Conservation (phyloP, 1,140 invertebrate species). For the Scaptodrosophila lebanonensis region DNA sequence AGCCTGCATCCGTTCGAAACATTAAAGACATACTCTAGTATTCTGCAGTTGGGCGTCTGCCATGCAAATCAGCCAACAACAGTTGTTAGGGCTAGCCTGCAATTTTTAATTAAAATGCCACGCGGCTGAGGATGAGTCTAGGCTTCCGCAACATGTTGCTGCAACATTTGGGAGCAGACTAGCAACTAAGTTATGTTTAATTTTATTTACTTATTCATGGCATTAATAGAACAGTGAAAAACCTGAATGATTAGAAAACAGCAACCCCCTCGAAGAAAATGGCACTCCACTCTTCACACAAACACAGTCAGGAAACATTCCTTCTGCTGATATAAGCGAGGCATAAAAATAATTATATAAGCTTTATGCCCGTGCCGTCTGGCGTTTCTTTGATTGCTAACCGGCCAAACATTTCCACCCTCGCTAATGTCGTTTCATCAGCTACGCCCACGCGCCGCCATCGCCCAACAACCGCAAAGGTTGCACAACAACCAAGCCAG, state of each 20-base stretch:
- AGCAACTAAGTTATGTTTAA: constrained; percentile 42
- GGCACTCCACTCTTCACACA: constrained; percentile 21
- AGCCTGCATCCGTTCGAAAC: constrained; percentile 16
- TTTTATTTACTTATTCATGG: constrained; percentile 65
- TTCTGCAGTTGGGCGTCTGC: too few species aligned
- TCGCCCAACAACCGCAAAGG: constrained; percentile 49
- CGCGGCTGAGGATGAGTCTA: constrained; percentile 11
- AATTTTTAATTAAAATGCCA: constrained; percentile 67
- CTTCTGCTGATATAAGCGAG: constrained; percentile 41
- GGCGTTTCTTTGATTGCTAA: constrained; percentile 54
- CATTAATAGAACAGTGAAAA: constrained; percentile 57
- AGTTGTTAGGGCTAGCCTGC: too few species aligned
- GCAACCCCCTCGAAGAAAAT: constrained; percentile 37
- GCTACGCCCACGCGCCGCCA: constrained; percentile 32
- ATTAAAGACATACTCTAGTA: constrained; percentile 16
- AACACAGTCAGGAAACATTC: constrained; percentile 12
- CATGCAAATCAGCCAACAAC: too few species aligned
- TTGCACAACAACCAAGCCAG: constrained; percentile 61
- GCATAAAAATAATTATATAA: constrained; percentile 76
- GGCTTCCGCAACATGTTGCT: constrained; percentile 59
- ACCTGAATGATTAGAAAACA: constrained; percentile 18
- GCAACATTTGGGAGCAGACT: constrained; percentile 14
- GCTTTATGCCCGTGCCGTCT: constrained; percentile 63
- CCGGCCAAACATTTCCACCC: constrained; percentile 49
- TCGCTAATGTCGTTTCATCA: constrained; percentile 50